Conservation (phyloP, 2,888 invertebrate genomes). For the Crocallis elinguaria region DNA sequence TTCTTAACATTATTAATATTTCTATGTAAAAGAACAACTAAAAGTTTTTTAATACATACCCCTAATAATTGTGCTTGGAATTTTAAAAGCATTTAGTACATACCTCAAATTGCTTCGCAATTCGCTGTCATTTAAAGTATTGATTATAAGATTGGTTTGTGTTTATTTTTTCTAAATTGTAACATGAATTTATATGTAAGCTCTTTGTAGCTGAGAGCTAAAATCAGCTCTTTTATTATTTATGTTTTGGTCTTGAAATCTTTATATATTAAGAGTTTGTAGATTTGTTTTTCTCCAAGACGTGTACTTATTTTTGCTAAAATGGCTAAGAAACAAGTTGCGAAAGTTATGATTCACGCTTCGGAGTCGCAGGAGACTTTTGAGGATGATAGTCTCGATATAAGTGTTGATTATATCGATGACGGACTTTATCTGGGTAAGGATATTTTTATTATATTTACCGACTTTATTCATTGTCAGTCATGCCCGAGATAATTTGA, state of each 20-base stretch:
- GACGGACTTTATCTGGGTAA: slow-evolving; percentile 71
- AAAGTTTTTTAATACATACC: too few relatives aligned
- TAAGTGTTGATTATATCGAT: slow-evolving; percentile 75
- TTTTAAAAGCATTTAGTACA: too few relatives aligned
- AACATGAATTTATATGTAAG: background rate
- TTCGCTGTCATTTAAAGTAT: too few relatives aligned
- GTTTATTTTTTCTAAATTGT: slow-evolving; percentile 18
- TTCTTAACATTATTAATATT: too few relatives aligned
- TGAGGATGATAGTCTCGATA: slow-evolving; percentile 55
- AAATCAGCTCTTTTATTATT: background rate
- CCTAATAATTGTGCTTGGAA: too few relatives aligned
- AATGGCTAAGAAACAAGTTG: slow-evolving; percentile 66
- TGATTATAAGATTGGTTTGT: too few relatives aligned
- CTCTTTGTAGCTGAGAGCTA: background rate
- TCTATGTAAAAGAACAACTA: too few relatives aligned
- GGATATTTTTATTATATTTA: slow-evolving; percentile 6
- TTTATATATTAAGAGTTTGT: too few relatives aligned
- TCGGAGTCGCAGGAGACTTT: slow-evolving; percentile 49
- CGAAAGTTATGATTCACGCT: slow-evolving; percentile 70
- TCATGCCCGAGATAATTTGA: too few relatives aligned
- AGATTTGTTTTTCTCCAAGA: background rate
- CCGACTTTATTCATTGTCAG: background rate
- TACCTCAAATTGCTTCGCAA: too few relatives aligned
- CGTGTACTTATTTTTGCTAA: background rate
- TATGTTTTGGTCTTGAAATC: too few relatives aligned